Evolutionary conservation across 2,797 vertebrate species (phyloP).

Genomic region (Fistularia commersonii): DNA sequence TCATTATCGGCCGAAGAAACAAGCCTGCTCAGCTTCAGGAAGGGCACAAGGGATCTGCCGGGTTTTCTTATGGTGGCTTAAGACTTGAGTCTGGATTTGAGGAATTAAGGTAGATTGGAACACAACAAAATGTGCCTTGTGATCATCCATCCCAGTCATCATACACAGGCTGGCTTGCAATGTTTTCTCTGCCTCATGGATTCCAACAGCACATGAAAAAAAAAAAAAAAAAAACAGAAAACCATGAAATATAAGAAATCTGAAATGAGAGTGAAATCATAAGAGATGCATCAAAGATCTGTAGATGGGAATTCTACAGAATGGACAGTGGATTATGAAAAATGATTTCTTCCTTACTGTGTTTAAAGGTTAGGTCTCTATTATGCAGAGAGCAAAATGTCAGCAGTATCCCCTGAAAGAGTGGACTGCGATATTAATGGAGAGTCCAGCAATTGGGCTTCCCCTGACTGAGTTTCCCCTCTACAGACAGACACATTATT

Average conservation of each 20-base stretch:
- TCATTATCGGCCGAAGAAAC: constrained; percentile 75
- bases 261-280: constrained; percentile 43
- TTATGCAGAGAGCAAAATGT: constrained; percentile 82
- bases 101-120: constrained; percentile 64
- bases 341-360: constrained; percentile 80
- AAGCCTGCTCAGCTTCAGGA: constrained; percentile 70
- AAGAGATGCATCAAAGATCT: constrained; percentile 59
- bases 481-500: constrained; percentile 70
- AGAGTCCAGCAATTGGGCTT: constrained; percentile 72
- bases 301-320: constrained; percentile 57
- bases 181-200: constrained; percentile 24
- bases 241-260: not conserved
- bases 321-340: constrained; percentile 86
- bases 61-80: constrained; percentile 65
- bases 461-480: constrained; percentile 69
- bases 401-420: constrained; percentile 74
- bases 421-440: constrained; percentile 78
- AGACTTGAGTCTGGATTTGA: constrained; percentile 66
- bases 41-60: constrained; percentile 67
- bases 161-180: constrained; percentile 25
- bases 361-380: constrained; percentile 92
- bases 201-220: constrained; percentile 20
- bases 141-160: constrained; percentile 62
- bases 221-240: constrained; percentile 1
- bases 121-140: constrained; percentile 62